Evolutionary conservation across 2,113 vertebrate species (phyloP).

Genomic region (Irena cyanogastra): DNA sequence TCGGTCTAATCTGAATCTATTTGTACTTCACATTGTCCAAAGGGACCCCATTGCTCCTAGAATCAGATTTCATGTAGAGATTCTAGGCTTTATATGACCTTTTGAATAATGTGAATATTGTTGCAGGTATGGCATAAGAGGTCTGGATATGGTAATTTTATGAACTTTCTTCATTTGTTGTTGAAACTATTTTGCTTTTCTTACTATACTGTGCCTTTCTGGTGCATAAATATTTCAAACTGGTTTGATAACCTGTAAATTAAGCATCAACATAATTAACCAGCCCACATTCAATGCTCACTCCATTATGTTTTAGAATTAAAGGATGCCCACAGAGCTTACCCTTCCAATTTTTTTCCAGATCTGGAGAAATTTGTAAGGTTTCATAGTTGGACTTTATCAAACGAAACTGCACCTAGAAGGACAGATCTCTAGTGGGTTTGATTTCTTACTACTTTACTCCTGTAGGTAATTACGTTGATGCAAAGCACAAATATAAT

Average conservation of each 20-base stretch:
- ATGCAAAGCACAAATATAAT: not conserved
- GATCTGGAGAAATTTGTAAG: not conserved
- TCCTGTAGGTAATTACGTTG: not conserved
- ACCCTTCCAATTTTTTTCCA: not conserved
- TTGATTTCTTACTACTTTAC: not conserved
- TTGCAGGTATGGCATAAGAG: not conserved
- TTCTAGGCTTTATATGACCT: not conserved
- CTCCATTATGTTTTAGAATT: not conserved
- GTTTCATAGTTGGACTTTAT: not conserved
- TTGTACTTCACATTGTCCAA: not conserved
- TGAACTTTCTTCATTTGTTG: not conserved
- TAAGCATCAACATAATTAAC: slow-evolving; percentile 8
- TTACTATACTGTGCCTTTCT: not conserved
- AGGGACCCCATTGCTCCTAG: not conserved
- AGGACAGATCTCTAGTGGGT: not conserved
- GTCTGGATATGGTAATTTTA: not conserved
- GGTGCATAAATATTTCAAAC: not conserved
- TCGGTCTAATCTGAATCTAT: not conserved
- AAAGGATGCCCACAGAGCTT: not conserved
- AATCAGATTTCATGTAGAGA: not conserved
- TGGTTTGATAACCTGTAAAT: slow-evolving; percentile 17
- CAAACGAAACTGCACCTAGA: not conserved
- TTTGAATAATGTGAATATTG: not conserved
- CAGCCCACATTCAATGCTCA: not conserved
- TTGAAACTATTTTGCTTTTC: not conserved